Conservation (phyloP, 2,797 vertebrate genomes). For the Knipowitschia caucasica region DNA sequence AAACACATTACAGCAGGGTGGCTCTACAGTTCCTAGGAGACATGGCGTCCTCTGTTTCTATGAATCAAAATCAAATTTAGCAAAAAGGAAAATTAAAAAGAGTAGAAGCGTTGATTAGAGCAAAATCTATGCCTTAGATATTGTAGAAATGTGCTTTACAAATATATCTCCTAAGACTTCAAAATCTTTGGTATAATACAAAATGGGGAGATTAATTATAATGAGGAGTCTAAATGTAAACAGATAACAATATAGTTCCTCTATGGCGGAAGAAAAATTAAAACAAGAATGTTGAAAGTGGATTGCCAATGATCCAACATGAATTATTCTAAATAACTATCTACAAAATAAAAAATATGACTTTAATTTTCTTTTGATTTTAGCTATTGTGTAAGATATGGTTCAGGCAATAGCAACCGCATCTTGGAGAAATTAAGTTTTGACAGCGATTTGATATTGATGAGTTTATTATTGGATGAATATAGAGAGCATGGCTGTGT, state of each 20-base stretch:
- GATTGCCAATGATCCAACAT: neutral
- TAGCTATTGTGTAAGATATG: neutral
- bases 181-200: too few relatives aligned
- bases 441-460: constrained; percentile 43
- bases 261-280: too few relatives aligned
- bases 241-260: too few relatives aligned
- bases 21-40: constrained; percentile 38
- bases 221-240: too few relatives aligned
- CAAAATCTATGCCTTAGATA: too few relatives aligned
- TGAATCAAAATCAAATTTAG: constrained; percentile 45
- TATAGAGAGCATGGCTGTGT: constrained; percentile 19
- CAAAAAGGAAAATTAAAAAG: constrained; percentile 56
- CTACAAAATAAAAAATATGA: neutral
- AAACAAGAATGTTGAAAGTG: neutral
- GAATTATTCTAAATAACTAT: neutral
- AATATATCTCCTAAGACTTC: too few relatives aligned
- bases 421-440: constrained; percentile 33
- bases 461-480: constrained; percentile 30
- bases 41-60: constrained; percentile 28
- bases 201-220: too few relatives aligned
- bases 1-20: constrained; percentile 36
- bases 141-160: too few relatives aligned
- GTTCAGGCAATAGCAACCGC: neutral
- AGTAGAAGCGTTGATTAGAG: constrained; percentile 61
- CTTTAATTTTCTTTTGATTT: neutral